Evolutionary conservation across 2,113 vertebrate species (phyloP), one percentile per base, ranked within the genome.

Genomic region (Malurus alboscapulatus): DNA sequence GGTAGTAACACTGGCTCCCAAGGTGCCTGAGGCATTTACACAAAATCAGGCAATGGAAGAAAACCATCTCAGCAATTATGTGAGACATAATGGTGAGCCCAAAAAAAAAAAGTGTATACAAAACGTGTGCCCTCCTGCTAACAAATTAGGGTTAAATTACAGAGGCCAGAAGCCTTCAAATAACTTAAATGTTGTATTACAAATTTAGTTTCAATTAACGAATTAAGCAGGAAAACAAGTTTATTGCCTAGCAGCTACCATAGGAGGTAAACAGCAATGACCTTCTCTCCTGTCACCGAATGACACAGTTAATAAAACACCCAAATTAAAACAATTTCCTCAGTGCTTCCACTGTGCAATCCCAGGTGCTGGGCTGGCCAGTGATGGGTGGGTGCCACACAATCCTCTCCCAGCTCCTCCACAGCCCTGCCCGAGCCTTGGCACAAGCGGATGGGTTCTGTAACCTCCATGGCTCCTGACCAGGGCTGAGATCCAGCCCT

Each of bases 171-270:
- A 91, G 44, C 57, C 58, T 82, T 82, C 81, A 79, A 88, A 62
- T 76, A 83, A 91, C 44, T 94, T 93, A 76, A 79, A 55, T 0
- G 5, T 45, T 79, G 69, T 87, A 82, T 66, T 92, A 79, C 72
- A 94, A 96, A 94, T 95, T 92, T 78, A 72, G 45, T 85, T 96
- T 94, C 68, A 93, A 93, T 95, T 94, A 96, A 84, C 48, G n/a
- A 85, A 91, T 90, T 78, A 86, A 82, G 82, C 57, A 84, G 51
- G 53, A 89, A 90, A 78, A 48, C 27, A 80, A 79, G 65, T 8
- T 86, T 25, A 27, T 30, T 67, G 67, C 66, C 82, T 63, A 50
- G 66, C 68, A 90, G 89, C 57, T 96, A 27, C 36, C 1, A 1
- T 27, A 51, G 1, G 0, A 58, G 15, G 47, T 61, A 51, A 9